These are phyloP conservation scores for Loriculus beryllinus DNA, from an alignment of 2,797 vertebrate species.

Conservation along the genomic window DNA sequence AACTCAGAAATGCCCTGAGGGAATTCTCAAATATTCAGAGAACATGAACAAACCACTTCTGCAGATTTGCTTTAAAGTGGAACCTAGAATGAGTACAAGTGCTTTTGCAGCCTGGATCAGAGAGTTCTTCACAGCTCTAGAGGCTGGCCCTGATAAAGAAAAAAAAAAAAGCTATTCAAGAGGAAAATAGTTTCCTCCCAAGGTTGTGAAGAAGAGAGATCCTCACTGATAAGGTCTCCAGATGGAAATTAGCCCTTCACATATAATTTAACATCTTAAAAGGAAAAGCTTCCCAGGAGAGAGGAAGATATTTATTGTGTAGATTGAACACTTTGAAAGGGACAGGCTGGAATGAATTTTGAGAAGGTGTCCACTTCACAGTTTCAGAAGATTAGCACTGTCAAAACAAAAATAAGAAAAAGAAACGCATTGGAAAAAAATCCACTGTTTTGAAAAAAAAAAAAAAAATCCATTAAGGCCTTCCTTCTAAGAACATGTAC, in stretches of 20 bases:
- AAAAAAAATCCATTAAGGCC: background rate
- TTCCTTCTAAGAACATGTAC: background rate
- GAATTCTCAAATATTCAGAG: background rate
- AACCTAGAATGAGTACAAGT: background rate
- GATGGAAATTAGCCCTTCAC: constrained; percentile 67
- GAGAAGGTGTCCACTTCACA: constrained; percentile 13
- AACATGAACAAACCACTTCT: background rate
- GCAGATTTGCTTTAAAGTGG: background rate
- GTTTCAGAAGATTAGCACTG: background rate
- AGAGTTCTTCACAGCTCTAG: background rate
- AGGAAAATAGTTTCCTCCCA: constrained; percentile 42
- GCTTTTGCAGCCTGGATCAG: background rate
- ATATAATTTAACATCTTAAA: constrained; percentile 67
- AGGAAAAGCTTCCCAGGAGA: constrained; percentile 57
- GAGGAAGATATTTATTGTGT: constrained; percentile 40
- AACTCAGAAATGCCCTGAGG: background rate
- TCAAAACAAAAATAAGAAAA: background rate
- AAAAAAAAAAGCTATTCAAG: constrained; percentile 2
- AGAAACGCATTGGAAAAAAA: background rate
- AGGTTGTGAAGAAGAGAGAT: constrained; percentile 44
- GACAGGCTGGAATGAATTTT: constrained; percentile 34
- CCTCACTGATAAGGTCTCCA: constrained; percentile 37
- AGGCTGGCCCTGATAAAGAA: background rate
- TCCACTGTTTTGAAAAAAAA: background rate
- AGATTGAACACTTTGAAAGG: constrained; percentile 40